phyloP scores from a whole-genome alignment of 2,888 invertebrate species.

The Chaetogeoica ovagalla region DNA sequence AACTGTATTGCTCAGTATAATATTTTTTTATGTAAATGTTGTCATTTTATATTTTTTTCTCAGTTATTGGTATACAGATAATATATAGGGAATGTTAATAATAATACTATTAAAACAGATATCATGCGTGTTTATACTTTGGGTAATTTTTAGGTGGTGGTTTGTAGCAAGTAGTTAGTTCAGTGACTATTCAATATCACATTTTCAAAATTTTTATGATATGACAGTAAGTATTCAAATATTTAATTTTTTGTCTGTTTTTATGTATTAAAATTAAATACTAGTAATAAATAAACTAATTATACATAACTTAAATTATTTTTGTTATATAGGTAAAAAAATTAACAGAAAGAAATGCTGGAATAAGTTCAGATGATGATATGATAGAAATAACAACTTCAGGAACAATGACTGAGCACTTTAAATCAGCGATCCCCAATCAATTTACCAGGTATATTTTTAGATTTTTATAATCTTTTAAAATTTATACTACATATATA shows the following conservation, averaged over 20 bases:
- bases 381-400: slow-evolving; percentile 70
- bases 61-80: background rate
- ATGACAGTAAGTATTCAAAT: slow-evolving; percentile 36
- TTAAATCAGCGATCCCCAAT: slow-evolving; percentile 56
- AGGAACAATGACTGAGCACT: slow-evolving; percentile 59
- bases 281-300: too few relatives aligned
- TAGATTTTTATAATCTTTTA: background rate
- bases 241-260: background rate
- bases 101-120: slow-evolving; percentile 4
- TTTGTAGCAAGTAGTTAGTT: slow-evolving; percentile 42
- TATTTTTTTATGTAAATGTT: background rate
- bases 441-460: slow-evolving; percentile 46
- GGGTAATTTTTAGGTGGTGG: slow-evolving; percentile 37
- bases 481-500: background rate
- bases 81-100: background rate
- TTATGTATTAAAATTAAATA: background rate
- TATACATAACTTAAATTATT: background rate
- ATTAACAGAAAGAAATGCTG: slow-evolving; percentile 27
- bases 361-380: slow-evolving; percentile 65
- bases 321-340: slow-evolving; percentile 34
- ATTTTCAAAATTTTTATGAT: slow-evolving; percentile 29
- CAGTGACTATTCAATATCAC: slow-evolving; percentile 25
- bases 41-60: background rate
- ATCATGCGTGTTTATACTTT: slow-evolving; percentile 18
- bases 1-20: too few relatives aligned